Conservation (phyloP, 2,888 invertebrate species). For the Diploptera punctata region DNA sequence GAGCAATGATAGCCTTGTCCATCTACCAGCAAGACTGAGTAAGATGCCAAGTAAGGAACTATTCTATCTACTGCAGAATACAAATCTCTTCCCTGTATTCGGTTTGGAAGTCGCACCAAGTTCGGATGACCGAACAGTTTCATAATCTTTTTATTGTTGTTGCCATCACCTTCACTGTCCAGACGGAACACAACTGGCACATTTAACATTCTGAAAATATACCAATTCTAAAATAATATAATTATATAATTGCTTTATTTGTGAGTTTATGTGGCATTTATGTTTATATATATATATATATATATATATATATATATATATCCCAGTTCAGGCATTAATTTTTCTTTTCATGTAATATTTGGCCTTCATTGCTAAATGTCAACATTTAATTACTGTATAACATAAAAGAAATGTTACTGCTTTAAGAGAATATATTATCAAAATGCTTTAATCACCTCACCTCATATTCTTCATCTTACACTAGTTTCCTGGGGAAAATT, state of each 20-base stretch:
- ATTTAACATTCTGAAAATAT: slow-evolving; percentile 56
- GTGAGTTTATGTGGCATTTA: not conserved
- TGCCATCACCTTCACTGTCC: slow-evolving; percentile 56
- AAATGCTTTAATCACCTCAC: no score
- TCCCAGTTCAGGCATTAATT: no score
- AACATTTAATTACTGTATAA: no score
- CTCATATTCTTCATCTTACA: no score
- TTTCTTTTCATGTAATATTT: no score
- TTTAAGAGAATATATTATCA: no score
- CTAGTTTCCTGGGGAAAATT: no score
- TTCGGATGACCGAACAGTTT: slow-evolving; percentile 63
- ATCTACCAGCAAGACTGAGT: slow-evolving; percentile 62
- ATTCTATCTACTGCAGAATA: slow-evolving; percentile 57
- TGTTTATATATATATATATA: not conserved
- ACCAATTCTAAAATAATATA: no score
- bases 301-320: not conserved
- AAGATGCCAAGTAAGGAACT: slow-evolving; percentile 57
- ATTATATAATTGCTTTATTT: no score
- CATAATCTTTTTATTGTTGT: slow-evolving; percentile 56
- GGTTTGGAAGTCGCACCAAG: slow-evolving; percentile 62
- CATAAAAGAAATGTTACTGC: no score
- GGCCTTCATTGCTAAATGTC: no score
- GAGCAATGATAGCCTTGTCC: slow-evolving; percentile 66
- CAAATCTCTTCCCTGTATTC: slow-evolving; percentile 58
- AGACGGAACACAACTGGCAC: slow-evolving; percentile 63